Conservation (phyloP, 2,797 vertebrate genomes). For the Gymnodraco acuticeps region DNA sequence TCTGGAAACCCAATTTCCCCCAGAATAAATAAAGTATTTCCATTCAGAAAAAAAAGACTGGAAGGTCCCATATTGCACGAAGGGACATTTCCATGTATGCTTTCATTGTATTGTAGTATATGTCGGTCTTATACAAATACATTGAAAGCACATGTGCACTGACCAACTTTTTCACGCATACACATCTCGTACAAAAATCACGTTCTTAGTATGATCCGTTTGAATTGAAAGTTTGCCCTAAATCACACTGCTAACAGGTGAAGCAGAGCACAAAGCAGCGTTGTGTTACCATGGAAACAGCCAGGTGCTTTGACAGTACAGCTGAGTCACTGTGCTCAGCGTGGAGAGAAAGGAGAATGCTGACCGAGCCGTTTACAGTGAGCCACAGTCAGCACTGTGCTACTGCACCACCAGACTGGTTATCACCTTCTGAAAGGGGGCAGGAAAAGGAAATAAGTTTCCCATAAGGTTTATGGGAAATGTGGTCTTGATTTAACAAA, state of each 20-base stretch:
- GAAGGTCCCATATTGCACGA: too few species aligned
- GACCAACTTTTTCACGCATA: too few species aligned
- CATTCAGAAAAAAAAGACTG: too few species aligned
- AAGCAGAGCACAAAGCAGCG: neutral
- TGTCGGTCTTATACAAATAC: too few species aligned
- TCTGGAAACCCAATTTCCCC: too few species aligned
- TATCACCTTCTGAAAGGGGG: neutral
- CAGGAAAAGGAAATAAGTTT: neutral
- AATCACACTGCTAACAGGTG: neutral
- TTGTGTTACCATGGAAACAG: constrained; percentile 34
- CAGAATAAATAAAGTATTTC: too few species aligned
- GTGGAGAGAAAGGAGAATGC: constrained; percentile 37
- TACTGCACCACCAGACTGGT: constrained; percentile 13
- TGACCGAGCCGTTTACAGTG: constrained; percentile 47
- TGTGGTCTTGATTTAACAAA: neutral
- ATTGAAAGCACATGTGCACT: too few species aligned
- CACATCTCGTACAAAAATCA: neutral
- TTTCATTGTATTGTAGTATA: too few species aligned
- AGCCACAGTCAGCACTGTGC: constrained; percentile 47
- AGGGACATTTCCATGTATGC: too few species aligned
- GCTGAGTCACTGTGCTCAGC: constrained; percentile 61
- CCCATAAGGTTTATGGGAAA: constrained; percentile 8
- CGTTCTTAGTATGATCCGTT: neutral
- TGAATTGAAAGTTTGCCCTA: neutral
- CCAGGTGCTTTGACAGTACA: constrained; percentile 27